Percentiles rank a stretch among this genome's conserved stretches.
Conservation (phyloP, 2,113 vertebrate species). For the Vulpes lagopus region DNA sequence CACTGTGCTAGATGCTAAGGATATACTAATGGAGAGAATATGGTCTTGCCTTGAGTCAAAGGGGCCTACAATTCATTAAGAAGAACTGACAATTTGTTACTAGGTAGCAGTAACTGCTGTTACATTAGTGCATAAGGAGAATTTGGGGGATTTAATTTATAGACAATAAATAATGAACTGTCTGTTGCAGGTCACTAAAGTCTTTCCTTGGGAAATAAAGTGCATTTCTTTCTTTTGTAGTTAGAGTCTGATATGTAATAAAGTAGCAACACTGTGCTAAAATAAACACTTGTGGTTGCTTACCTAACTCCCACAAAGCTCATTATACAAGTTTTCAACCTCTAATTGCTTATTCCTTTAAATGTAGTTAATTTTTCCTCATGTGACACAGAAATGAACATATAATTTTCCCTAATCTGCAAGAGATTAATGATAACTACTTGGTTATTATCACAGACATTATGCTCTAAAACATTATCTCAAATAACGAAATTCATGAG, state of each 20-base stretch:
- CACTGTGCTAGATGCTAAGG: background rate
- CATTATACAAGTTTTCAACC: background rate
- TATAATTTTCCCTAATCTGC: background rate
- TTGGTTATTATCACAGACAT: background rate
- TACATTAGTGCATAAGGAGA: background rate
- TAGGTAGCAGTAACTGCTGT: background rate
- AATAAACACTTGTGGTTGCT: background rate
- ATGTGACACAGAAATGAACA: background rate
- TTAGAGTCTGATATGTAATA: background rate
- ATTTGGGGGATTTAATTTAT: background rate
- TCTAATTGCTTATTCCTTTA: conserved; percentile 47
- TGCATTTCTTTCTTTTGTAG: background rate
- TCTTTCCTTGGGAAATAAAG: background rate
- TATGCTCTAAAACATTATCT: conserved; percentile 13
- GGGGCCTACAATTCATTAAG: background rate
- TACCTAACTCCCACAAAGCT: background rate
- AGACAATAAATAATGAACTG: background rate
- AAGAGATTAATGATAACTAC: background rate
- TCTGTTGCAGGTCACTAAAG: background rate
- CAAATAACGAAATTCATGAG: background rate
- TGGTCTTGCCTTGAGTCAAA: background rate
- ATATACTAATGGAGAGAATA: background rate
- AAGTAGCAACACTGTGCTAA: background rate
- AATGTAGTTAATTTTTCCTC: conserved; percentile 3
- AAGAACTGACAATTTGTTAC: background rate